phyloP scores from a whole-genome alignment of 2,888 invertebrate species.

The Cheilosia variabilis region DNA sequence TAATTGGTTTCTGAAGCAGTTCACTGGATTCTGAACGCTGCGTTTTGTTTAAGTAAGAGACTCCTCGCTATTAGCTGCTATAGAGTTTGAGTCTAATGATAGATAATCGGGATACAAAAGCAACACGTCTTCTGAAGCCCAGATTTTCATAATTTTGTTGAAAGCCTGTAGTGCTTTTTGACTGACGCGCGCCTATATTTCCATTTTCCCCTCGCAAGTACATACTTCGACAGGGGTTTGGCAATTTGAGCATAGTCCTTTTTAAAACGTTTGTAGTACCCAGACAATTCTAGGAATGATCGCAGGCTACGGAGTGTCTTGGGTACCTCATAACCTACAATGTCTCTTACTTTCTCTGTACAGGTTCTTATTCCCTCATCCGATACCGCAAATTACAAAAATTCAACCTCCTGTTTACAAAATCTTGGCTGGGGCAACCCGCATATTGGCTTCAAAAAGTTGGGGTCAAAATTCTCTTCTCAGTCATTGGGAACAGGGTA shows the following conservation, averaged over 20 bases:
- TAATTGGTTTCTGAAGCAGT: constrained; percentile 26
- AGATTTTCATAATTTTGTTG: constrained; percentile 15
- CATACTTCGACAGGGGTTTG: not conserved
- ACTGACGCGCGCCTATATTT: constrained; percentile 30
- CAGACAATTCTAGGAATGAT: not conserved
- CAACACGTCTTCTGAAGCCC: no score
- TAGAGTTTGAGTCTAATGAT: not conserved
- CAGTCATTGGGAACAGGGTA: no score
- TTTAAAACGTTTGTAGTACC: no score
- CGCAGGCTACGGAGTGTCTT: constrained; percentile 34
- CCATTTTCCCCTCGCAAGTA: constrained; percentile 56
- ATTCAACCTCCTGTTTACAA: constrained; percentile 3
- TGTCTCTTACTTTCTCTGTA: constrained; percentile 31
- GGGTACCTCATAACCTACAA: constrained; percentile 15
- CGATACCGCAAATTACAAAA: no score
- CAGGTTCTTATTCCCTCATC: constrained; percentile 11
- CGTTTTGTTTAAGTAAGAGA: not conserved
- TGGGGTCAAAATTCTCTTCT: no score
- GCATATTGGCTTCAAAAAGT: constrained; percentile 41
- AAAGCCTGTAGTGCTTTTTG: constrained; percentile 64
- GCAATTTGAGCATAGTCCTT: constrained; percentile 4
- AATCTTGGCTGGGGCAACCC: constrained; percentile 1
- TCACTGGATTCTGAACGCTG: constrained; percentile 18
- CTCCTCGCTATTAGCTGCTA: constrained; percentile 26
- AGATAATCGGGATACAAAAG: not conserved